These are phyloP conservation scores for Pavo muticus DNA, from an alignment of 2,113 vertebrate genomes.

Conservation along the genomic window DNA sequence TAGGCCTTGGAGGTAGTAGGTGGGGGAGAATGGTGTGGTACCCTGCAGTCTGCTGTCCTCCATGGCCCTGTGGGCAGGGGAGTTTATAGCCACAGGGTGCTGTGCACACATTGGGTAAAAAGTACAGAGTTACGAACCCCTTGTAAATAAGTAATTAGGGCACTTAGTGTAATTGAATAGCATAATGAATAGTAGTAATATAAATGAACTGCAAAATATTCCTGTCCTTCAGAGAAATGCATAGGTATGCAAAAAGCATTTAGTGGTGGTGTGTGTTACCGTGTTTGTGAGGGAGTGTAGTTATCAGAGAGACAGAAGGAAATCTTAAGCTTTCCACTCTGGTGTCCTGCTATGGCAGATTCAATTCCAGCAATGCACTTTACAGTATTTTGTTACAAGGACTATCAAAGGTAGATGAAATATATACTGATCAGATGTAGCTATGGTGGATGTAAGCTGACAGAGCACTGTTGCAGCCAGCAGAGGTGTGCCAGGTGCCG, in stretches of 20 bases:
- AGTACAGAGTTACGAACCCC: slow-evolving; percentile 45
- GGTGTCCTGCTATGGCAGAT: not conserved
- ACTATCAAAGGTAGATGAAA: slow-evolving; percentile 48
- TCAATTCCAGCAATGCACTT: slow-evolving; percentile 55
- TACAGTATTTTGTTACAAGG: slow-evolving; percentile 50
- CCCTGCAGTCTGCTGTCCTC: not conserved
- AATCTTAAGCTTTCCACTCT: slow-evolving; percentile 17
- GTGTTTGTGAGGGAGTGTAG: not conserved
- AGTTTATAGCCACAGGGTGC: not conserved
- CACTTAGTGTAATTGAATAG: slow-evolving; percentile 62
- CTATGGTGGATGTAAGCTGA: not conserved
- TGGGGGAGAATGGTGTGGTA: not conserved
- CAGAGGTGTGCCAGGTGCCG: not conserved
- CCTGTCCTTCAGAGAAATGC: slow-evolving; percentile 27
- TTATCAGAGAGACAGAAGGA: slow-evolving; percentile 12
- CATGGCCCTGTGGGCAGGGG: not conserved
- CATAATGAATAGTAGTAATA: slow-evolving; percentile 61
- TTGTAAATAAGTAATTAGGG: slow-evolving; percentile 72
- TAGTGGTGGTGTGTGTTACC: slow-evolving; percentile 2
- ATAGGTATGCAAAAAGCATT: slow-evolving; percentile 18
- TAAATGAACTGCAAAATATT: slow-evolving; percentile 29
- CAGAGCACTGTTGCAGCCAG: not conserved
- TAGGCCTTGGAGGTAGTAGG: not conserved
- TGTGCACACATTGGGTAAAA: not conserved
- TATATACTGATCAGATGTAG: slow-evolving; percentile 6